Evolutionary conservation across 2,888 invertebrate species (phyloP).

Genomic region (Drosophila putrida): DNA sequence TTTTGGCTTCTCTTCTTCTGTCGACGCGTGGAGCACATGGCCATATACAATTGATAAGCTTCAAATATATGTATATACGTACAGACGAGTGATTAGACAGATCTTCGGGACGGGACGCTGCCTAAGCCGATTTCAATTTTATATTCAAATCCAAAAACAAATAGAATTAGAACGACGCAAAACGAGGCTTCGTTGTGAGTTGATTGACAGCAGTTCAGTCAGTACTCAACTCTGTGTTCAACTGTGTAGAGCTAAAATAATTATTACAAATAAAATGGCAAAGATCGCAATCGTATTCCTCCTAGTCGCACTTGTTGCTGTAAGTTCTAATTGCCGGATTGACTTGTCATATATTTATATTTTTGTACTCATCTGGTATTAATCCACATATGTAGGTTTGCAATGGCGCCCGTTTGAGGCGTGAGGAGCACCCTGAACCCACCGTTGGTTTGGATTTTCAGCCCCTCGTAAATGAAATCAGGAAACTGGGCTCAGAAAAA

Average conservation of each 20-base stretch:
- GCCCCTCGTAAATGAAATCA: background rate
- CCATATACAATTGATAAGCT: constrained; percentile 8
- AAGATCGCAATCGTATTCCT: constrained; percentile 52
- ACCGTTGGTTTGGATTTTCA: background rate
- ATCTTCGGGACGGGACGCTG: constrained; percentile 4
- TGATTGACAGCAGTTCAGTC: constrained; percentile 26
- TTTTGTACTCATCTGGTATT: background rate
- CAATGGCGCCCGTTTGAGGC: constrained; percentile 21
- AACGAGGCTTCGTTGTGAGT: constrained; percentile 47
- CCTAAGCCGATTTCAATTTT: constrained; percentile 3
- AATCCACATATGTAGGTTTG: constrained; percentile 16
- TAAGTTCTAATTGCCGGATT: constrained; percentile 30
- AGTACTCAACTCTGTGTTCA: constrained; percentile 48
- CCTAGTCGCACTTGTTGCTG: constrained; percentile 53
- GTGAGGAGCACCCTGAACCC: constrained; percentile 23
- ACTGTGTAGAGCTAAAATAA: constrained; percentile 38
- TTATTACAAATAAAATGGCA: constrained; percentile 45
- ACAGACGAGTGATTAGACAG: constrained; percentile 3
- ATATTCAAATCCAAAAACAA: constrained; percentile 12
- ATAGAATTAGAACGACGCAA: constrained; percentile 14
- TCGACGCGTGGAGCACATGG: background rate
- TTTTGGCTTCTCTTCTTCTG: background rate
- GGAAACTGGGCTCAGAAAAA: background rate
- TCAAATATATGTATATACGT: background rate
- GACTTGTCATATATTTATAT: background rate